Conservation (phyloP, 2,113 vertebrate species). For the Gadus macrocephalus region DNA sequence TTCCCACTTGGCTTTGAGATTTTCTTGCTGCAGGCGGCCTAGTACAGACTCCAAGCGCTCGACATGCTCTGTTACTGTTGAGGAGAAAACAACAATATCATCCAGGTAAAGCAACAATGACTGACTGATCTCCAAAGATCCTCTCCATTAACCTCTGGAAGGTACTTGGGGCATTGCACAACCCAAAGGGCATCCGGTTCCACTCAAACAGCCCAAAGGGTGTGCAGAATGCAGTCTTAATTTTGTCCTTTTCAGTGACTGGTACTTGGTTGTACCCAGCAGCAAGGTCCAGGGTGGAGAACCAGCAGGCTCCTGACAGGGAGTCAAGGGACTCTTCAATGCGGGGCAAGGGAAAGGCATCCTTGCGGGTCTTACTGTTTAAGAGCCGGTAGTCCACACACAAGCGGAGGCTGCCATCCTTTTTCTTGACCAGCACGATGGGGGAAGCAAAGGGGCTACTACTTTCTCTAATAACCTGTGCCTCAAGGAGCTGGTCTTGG, state of each 20-base stretch:
- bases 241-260: background rate
- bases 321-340: no score
- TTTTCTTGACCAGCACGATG: background rate
- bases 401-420: background rate
- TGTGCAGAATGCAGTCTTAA: background rate
- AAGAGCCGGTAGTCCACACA: conserved; percentile 2
- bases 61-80: background rate
- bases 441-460: background rate
- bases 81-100: conserved; percentile 9
- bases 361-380: conserved; percentile 9
- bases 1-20: conserved; percentile 1
- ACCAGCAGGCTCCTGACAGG: no score
- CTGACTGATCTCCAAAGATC: background rate
- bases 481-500: background rate
- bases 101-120: no score
- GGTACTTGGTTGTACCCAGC: background rate
- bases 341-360: no score
- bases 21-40: background rate
- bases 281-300: conserved; percentile 9
- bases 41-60: conserved; percentile 1
- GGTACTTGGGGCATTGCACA: background rate
- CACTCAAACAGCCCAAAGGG: conserved; percentile 2
- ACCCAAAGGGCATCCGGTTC: conserved; percentile 11
- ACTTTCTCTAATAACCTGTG: background rate
- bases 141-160: conserved; percentile 7